phyloP scores from a whole-genome alignment of 2,888 invertebrate species.

The Acleris literana region DNA sequence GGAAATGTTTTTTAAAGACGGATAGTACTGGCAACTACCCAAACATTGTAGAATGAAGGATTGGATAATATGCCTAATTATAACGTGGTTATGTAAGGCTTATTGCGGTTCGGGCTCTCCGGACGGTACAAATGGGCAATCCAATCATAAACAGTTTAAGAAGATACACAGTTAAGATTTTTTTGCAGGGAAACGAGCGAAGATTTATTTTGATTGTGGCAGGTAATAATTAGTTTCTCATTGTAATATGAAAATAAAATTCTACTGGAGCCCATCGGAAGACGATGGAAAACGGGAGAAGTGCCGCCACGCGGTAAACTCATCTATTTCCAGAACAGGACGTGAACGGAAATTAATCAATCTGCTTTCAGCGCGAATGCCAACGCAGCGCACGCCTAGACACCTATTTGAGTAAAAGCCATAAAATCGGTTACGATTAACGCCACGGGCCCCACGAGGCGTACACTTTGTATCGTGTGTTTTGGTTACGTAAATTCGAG shows the following conservation, averaged over 20 bases:
- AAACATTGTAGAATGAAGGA: conserved; percentile 19
- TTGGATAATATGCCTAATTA: conserved; percentile 43
- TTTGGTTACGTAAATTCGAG: background rate
- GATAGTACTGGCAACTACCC: conserved; percentile 18
- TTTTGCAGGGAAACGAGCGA: conserved; percentile 20
- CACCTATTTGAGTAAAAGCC: conserved; percentile 28
- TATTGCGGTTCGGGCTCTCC: conserved; percentile 7
- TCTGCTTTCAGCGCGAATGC: conserved; percentile 52
- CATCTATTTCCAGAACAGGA: conserved; percentile 47
- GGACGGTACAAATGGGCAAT: conserved; percentile 39
- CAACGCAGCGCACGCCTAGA: conserved; percentile 45
- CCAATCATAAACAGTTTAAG: conserved; percentile 44
- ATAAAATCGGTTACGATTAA: conserved; percentile 20
- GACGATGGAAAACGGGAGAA: conserved; percentile 17
- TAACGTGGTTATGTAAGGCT: conserved; percentile 44
- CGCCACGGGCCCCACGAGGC: background rate
- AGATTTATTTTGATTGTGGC: conserved; percentile 9
- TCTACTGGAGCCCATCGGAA: conserved; percentile 9
- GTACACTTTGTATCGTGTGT: background rate
- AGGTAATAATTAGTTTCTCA: conserved; percentile 1
- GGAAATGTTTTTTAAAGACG: conserved; percentile 20
- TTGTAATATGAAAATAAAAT: conserved; percentile 3
- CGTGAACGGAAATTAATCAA: conserved; percentile 67
- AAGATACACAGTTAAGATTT: conserved; percentile 35
- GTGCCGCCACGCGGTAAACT: conserved; percentile 28